Conservation (phyloP, 2,113 vertebrate genomes). For the Copsychus sechellarum region DNA sequence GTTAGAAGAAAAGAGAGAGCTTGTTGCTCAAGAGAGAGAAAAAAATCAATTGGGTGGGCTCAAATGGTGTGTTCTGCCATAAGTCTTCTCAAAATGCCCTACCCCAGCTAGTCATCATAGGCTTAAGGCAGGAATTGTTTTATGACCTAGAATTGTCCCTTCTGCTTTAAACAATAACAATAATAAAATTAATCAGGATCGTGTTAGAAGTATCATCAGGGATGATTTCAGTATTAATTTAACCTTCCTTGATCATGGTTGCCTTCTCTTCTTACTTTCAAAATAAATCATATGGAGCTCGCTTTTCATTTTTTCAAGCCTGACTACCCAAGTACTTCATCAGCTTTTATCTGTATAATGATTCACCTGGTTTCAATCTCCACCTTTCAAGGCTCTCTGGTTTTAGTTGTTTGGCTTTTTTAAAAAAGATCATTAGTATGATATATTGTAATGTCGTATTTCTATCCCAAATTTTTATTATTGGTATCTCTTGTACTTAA, state of each 20-base stretch:
- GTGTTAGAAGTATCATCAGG: not conserved
- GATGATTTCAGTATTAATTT: slow-evolving; percentile 10
- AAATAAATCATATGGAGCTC: slow-evolving; percentile 30
- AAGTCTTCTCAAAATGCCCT: not conserved
- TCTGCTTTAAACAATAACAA: slow-evolving; percentile 45
- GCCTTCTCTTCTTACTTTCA: slow-evolving; percentile 11
- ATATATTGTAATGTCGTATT: not conserved
- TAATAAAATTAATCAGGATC: slow-evolving; percentile 3
- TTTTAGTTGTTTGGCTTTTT: not conserved
- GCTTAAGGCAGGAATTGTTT: slow-evolving; percentile 28
- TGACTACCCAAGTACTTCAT: slow-evolving; percentile 31
- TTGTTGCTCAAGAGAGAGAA: not conserved
- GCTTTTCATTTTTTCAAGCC: not conserved
- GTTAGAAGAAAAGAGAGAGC: not conserved
- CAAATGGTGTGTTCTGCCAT: not conserved
- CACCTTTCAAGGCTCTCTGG: slow-evolving; percentile 10
- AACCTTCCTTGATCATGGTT: not conserved
- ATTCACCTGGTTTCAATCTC: slow-evolving; percentile 50
- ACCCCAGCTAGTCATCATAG: not conserved
- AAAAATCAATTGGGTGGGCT: not conserved
- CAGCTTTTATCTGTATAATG: slow-evolving; percentile 20
- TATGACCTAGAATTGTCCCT: not conserved
- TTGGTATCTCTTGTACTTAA: not conserved
- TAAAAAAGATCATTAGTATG: not conserved
- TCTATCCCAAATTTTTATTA: not conserved